These are phyloP conservation scores for Muschampia plurimacula DNA, from an alignment of 2,888 invertebrate genomes.

Conservation along the genomic window DNA sequence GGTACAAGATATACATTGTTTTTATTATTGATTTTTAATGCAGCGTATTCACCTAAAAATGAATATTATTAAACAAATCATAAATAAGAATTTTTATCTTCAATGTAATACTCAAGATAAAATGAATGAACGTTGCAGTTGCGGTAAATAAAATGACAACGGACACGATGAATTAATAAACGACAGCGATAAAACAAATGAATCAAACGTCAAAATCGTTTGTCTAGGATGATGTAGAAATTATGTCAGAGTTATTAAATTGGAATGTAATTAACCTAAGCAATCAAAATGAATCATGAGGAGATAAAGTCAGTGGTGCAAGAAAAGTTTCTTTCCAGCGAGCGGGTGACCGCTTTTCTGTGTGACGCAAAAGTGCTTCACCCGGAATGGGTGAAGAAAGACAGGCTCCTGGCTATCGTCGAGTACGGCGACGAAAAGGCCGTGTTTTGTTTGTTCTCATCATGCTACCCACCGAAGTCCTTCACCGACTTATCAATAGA, in stretches of 20 bases:
- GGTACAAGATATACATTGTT: no score
- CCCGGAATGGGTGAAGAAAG: slow-evolving; percentile 78
- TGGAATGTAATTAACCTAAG: slow-evolving; percentile 47
- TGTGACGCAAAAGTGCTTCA: slow-evolving; percentile 79
- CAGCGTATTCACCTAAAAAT: no score
- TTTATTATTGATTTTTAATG: no score
- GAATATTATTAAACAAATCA: no score
- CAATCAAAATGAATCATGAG: slow-evolving; percentile 78
- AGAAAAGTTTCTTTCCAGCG: slow-evolving; percentile 80
- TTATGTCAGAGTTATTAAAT: slow-evolving; percentile 37
- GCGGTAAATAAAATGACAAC: no score
- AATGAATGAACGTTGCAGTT: no score
- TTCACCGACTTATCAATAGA: slow-evolving; percentile 93
- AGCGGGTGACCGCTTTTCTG: slow-evolving; percentile 76
- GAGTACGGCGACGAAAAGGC: slow-evolving; percentile 83
- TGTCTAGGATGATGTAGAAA: slow-evolving; percentile 29
- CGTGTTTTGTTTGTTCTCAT: slow-evolving; percentile 79
- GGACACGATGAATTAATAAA: no score
- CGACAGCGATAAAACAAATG: background rate
- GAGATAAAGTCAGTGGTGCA: slow-evolving; percentile 79
- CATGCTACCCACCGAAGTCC: slow-evolving; percentile 88
- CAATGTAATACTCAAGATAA: no score
- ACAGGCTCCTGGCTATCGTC: slow-evolving; percentile 77
- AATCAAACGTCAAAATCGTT: slow-evolving; percentile 18
- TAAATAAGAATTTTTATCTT: no score